These are phyloP conservation scores for Lanius ludovicianus DNA, from an alignment of 2,113 vertebrate species.

Conservation along the genomic window DNA sequence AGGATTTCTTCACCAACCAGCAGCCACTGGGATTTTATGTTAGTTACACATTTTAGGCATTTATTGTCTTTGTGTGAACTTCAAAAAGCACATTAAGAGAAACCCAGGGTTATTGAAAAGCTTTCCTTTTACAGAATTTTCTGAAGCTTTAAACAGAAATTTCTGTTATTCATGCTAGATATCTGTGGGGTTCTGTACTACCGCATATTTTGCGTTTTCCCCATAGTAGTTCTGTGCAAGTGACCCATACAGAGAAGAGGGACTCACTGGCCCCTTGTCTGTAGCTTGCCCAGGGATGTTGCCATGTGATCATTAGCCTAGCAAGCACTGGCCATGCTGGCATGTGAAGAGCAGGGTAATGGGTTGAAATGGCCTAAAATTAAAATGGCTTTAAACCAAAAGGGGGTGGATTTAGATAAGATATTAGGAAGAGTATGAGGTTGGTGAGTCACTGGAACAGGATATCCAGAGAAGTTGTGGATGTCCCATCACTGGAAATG, in stretches of 20 bases:
- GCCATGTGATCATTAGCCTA: not conserved
- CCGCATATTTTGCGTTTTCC: not conserved
- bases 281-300: not conserved
- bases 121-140: not conserved
- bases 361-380: not conserved
- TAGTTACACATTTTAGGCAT: not conserved
- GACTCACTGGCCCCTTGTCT: not conserved
- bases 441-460: not conserved
- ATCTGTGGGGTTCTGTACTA: not conserved
- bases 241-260: not conserved
- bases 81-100: not conserved
- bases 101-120: not conserved
- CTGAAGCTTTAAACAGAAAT: not conserved
- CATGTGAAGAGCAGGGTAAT: not conserved
- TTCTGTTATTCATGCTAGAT: not conserved
- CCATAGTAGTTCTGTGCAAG: not conserved
- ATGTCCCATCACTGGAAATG: not conserved
- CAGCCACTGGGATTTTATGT: not conserved
- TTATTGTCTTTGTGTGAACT: not conserved
- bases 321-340: fast-evolving
- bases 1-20: not conserved
- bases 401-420: not conserved
- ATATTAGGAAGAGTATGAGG: not conserved
- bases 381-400: not conserved
- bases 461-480: not conserved